Evolutionary conservation across 2,113 vertebrate species (phyloP), one percentile per base, ranked within the genome.

Genomic region (Mesocricetus auratus): DNA sequence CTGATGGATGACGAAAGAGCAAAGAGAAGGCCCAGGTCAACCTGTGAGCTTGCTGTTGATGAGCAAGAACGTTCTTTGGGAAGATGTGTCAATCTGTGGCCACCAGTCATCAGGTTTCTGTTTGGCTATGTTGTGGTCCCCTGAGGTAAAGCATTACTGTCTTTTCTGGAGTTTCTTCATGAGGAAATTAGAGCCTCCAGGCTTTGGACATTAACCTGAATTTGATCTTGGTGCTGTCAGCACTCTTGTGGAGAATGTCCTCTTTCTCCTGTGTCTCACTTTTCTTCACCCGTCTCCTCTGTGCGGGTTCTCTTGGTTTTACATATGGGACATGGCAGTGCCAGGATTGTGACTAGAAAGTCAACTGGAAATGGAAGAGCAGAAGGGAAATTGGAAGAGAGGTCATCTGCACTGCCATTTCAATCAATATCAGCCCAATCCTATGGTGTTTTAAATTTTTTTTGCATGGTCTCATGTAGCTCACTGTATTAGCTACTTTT

Each of bases 81-180:
- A 92, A 99, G 99, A 97, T 99, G 99, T 0, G 99, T 99, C 0
- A 99, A 99, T 77, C 99, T 99, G 98, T 99, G 99, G 93, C 99
- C 99, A 29, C 99, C 99, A 0, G 99, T 99, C 98, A 99, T 99
- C 96, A 99, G 98, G 98, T 99, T 99, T 98, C 99, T 99, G 98
- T 99, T 99, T 4, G 99, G 98, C 99, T 99, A 99, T 99, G 98
- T 99, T 99, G 99, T 99, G 99, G 98, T 99, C 99, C 0, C 99
- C 99, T n/a, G 99, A 99, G 98, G 99, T 99, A 8, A 99, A 99
- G 98, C 99, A 99, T 94, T 99, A 99, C 99, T 99, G 99, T 99
- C 99, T 99, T 98, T 99, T 99, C 98, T 99, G 99, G 98, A 99
- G 98, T 95, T 99, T 99, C 98, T 99, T 99, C 99, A 99, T 99